A percentile compares a stretch with the other conserved stretches of the same genome.
phyloP scores from a whole-genome alignment of 2,797 vertebrate species.

The Discoglossus pictus region DNA sequence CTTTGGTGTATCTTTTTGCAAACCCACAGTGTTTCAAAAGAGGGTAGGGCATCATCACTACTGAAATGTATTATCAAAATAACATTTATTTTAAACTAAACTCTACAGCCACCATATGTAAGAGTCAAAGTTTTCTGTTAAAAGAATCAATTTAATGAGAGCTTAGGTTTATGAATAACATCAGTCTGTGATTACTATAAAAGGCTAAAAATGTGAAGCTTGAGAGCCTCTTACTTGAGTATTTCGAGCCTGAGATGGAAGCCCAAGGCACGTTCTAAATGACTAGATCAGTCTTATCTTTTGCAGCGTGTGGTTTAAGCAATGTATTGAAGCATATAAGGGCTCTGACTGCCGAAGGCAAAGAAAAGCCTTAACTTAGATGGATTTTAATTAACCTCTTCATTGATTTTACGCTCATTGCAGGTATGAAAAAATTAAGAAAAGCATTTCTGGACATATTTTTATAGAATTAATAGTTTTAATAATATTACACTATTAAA shows the following conservation, averaged over 20 bases:
- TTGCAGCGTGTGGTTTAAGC: slow-evolving; percentile 5
- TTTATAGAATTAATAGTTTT: too few species aligned
- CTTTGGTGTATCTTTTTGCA: too few species aligned
- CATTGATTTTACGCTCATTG: background rate
- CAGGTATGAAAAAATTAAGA: background rate
- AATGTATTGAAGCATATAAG: slow-evolving; percentile 5
- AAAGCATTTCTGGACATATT: too few species aligned
- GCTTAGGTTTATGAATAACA: slow-evolving; percentile 1
- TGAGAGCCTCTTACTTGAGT: slow-evolving; percentile 8
- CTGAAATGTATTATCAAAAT: too few species aligned
- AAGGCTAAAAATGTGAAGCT: too few species aligned
- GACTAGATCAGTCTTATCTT: slow-evolving; percentile 22
- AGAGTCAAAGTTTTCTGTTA: too few species aligned
- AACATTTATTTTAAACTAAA: too few species aligned
- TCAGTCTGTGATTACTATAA: slow-evolving; percentile 6
- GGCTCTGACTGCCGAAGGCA: background rate
- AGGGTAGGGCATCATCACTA: too few species aligned
- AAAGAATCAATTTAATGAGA: too few species aligned
- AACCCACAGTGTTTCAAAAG: too few species aligned
- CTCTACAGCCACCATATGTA: too few species aligned
- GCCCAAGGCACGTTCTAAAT: slow-evolving; percentile 18
- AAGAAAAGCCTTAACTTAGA: background rate
- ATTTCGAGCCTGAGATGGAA: slow-evolving; percentile 17
- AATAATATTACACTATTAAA: too few species aligned
- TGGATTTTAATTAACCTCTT: slow-evolving; percentile 21